Evolutionary conservation across 2,797 vertebrate genomes (phyloP).

Genomic region (Myotis planiceps): DNA sequence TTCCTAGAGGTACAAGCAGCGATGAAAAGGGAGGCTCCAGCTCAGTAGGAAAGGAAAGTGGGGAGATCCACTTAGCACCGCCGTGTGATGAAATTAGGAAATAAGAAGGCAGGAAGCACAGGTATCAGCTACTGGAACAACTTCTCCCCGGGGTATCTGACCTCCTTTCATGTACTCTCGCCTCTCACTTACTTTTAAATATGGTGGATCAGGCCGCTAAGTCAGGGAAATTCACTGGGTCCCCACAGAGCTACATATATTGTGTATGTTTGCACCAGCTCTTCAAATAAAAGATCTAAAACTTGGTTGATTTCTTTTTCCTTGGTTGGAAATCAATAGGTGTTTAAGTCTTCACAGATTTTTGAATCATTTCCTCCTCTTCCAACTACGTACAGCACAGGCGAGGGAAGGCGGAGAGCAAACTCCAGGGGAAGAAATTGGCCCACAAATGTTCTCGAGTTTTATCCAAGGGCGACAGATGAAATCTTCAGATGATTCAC

Average conservation of each 20-base stretch:
- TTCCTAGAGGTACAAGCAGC: constrained; percentile 37
- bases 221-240: constrained; percentile 42
- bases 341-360: constrained; percentile 38
- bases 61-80: background rate
- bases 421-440: constrained; percentile 44
- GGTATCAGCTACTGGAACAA: constrained; percentile 39
- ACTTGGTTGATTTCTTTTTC: background rate
- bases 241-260: constrained; percentile 1
- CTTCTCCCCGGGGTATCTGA: constrained; percentile 38
- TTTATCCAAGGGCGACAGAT: constrained; percentile 35
- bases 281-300: constrained; percentile 39
- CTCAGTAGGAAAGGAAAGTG: constrained; percentile 15
- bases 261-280: constrained; percentile 46
- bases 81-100: constrained; percentile 31
- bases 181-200: constrained; percentile 58
- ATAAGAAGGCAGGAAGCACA: constrained; percentile 44
- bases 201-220: background rate
- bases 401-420: background rate
- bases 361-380: constrained; percentile 34
- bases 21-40: constrained; percentile 32
- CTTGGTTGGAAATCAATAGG: constrained; percentile 48
- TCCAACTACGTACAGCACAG: background rate
- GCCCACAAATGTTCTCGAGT: constrained; percentile 31
- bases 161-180: background rate
- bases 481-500: constrained; percentile 1